Evolutionary conservation across 2,888 invertebrate species (phyloP).

Genomic region (Cantharis flavilabris): DNA sequence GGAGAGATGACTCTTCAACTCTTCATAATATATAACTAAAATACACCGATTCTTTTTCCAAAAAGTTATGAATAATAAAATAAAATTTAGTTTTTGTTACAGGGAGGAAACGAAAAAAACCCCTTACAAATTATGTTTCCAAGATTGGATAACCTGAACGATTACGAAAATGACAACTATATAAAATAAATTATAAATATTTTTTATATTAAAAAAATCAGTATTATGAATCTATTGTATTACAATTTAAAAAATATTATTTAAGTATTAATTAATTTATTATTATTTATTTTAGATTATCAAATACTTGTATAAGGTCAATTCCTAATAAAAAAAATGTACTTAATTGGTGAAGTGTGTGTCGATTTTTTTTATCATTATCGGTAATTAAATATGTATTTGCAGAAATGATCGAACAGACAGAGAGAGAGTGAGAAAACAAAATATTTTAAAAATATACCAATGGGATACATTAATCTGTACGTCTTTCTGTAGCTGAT

Average conservation of each 20-base stretch:
- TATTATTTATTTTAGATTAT: neutral
- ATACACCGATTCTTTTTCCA: too few species aligned
- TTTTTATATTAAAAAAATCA: neutral
- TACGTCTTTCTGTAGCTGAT: too few species aligned
- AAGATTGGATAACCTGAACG: neutral
- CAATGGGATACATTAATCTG: too few species aligned
- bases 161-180: conserved; percentile 11
- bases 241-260: neutral
- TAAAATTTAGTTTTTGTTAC: neutral
- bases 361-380: neutral
- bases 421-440: too few species aligned
- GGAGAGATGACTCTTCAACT: too few species aligned
- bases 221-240: conserved; percentile 1
- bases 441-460: too few species aligned
- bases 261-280: neutral
- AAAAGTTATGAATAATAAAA: neutral
- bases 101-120: conserved; percentile 7
- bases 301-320: neutral
- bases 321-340: neutral
- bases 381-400: neutral
- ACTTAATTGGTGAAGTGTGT: neutral
- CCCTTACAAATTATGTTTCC: conserved; percentile 7
- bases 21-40: too few species aligned
- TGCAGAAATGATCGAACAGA: neutral
- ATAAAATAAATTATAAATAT: conserved; percentile 2